phyloP scores from a whole-genome alignment of 64 coral and sea anemone genomes.

The Actinia tenebrosa region DNA sequence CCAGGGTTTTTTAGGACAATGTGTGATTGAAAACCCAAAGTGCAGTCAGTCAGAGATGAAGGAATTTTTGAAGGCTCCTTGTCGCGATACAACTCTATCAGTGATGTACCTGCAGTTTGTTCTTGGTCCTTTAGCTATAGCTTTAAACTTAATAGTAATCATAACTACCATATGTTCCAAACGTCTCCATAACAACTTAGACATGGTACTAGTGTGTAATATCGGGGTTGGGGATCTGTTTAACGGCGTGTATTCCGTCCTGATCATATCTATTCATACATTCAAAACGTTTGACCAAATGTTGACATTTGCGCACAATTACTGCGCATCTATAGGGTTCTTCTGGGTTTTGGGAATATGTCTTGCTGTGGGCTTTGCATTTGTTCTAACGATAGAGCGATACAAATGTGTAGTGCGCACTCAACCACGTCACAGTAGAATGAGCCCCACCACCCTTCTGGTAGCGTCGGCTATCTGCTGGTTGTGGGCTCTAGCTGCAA shows the following conservation, averaged over 20 bases:
- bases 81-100: slow-evolving; percentile 34
- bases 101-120: slow-evolving; percentile 45
- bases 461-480: slow-evolving; percentile 29
- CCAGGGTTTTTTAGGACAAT: slow-evolving; percentile 26
- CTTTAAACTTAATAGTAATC: slow-evolving; percentile 49
- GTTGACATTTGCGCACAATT: neutral
- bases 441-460: slow-evolving; percentile 23
- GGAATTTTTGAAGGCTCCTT: slow-evolving; percentile 7
- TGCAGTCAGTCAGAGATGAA: slow-evolving; percentile 31
- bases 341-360: slow-evolving; percentile 47
- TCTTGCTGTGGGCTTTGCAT: neutral
- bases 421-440: slow-evolving; percentile 22
- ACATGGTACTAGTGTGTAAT: slow-evolving; percentile 60
- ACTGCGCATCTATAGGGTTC: slow-evolving; percentile 57
- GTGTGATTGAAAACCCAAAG: neutral
- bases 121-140: slow-evolving; percentile 39
- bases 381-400: slow-evolving; percentile 60
- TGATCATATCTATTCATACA: slow-evolving; percentile 37
- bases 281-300: slow-evolving; percentile 29
- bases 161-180: slow-evolving; percentile 35
- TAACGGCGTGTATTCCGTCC: slow-evolving; percentile 52
- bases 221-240: slow-evolving; percentile 60
- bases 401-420: slow-evolving; percentile 49
- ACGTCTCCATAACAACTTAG: slow-evolving; percentile 12
- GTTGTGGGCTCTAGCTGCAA: slow-evolving; percentile 27